Conservation (phyloP, 2,888 invertebrate species). For the Drosophila algonquin region DNA sequence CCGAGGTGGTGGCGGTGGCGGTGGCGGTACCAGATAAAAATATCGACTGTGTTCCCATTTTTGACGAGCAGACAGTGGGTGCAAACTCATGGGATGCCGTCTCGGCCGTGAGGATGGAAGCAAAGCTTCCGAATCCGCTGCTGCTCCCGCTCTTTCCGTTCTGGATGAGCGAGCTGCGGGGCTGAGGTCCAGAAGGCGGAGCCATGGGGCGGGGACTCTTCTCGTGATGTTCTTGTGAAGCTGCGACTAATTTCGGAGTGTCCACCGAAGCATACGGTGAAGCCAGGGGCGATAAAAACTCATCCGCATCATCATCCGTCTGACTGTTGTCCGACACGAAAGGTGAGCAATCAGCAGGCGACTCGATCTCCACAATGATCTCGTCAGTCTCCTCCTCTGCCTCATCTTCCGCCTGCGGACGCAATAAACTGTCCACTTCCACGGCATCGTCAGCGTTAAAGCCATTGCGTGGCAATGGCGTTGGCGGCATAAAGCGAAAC, state of each 20-base stretch:
- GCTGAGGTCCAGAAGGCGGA: conserved; percentile 65
- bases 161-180: conserved; percentile 56
- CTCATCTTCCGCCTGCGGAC: neutral
- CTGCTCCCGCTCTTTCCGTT: conserved; percentile 29
- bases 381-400: conserved; percentile 48
- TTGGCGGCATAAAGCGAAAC: conserved; percentile 45
- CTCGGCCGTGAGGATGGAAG: conserved; percentile 26
- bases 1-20: neutral
- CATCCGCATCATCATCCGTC: conserved; percentile 56
- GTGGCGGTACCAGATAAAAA: neutral
- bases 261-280: conserved; percentile 60
- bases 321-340: conserved; percentile 28
- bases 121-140: conserved; percentile 67
- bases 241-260: neutral
- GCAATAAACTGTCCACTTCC: neutral
- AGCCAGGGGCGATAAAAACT: conserved; percentile 65
- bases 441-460: neutral
- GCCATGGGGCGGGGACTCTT: neutral
- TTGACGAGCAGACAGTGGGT: conserved; percentile 79
- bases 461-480: conserved; percentile 25
- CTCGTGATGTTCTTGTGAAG: neutral
- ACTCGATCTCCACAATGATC: conserved; percentile 56
- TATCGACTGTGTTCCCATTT: conserved; percentile 57
- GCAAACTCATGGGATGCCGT: conserved; percentile 61
- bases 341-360: conserved; percentile 25